Percentiles rank a stretch among this genome's conserved stretches.
Conservation (phyloP, 2,113 vertebrate species). For the Tragelaphus strepsiceros region DNA sequence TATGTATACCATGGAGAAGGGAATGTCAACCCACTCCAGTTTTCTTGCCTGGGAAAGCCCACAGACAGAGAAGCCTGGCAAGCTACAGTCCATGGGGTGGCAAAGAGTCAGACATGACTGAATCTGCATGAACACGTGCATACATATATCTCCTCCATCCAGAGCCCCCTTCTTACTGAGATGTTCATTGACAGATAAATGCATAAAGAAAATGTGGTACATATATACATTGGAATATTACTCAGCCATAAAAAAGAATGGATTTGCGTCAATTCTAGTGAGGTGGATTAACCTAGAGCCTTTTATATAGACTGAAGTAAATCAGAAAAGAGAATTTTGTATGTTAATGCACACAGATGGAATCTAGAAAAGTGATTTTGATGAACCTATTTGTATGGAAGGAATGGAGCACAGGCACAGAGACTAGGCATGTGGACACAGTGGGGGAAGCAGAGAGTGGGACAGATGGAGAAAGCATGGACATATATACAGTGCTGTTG, state of each 20-base stretch:
- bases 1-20: background rate
- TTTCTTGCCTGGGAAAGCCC: background rate
- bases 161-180: background rate
- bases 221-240: background rate
- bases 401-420: background rate
- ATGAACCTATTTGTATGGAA: background rate
- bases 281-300: background rate
- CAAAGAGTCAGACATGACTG: background rate
- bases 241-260: background rate
- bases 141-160: background rate
- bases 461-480: background rate
- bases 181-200: background rate
- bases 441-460: background rate
- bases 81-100: background rate
- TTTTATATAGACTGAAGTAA: background rate
- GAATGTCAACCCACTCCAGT: background rate
- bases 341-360: background rate
- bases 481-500: background rate
- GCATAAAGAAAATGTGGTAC: background rate
- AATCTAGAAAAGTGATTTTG: background rate
- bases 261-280: background rate
- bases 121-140: background rate
- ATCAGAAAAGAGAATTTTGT: background rate
- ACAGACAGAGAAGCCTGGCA: background rate
- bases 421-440: background rate